Evolutionary conservation across 2,113 vertebrate species (phyloP), one percentile per base, ranked within the genome.

Genomic region (Petrocephalus microphthalmus): DNA sequence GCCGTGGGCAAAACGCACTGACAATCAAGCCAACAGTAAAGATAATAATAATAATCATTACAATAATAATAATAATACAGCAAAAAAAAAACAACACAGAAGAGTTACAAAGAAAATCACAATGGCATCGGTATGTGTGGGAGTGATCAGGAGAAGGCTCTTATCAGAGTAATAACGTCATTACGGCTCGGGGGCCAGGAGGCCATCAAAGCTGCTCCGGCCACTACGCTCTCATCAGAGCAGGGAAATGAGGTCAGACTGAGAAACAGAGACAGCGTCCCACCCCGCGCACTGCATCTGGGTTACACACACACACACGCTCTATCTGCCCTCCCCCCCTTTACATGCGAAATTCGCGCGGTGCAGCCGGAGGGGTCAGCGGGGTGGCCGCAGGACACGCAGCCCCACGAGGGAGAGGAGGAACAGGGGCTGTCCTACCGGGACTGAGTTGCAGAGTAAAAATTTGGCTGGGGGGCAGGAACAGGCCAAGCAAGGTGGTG

Each of bases 191-290:
- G 13, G 15, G 13, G 71, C 5, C 15, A 0, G 15, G 33, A 5
- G 3, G 67, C 29, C 92, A 95, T 95, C 92, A 95, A 94, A 95
- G 93, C 88, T 85, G n/a, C n/a, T n/a, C n/a, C n/a, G n/a, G n/a
- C n/a, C 91, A 15, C 6, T 7, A 5, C 52, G 2, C 33, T 54
- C 53, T 71, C 45, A 11, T 10, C 0, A 8, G 15, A 33, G 67
- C n/a, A 51, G 87, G 29, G 13, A 49, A 85, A 86, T 10, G 57
- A 37, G 67, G 29, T 15, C 67, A 17, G 57, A 64, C 57, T 10
- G 57, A 64, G 57, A 64, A 11, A 64, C n/a, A n/a, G n/a, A 64
- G 57, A 10, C n/a, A 7, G n/a, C 57, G 8, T 64, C 5, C 47
- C 47, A 7, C 47, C 47, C 47, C 5, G 47, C 5, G 47, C 47